Conservation (phyloP, 2,113 vertebrate genomes). For the Genyomyrus donnyi region DNA sequence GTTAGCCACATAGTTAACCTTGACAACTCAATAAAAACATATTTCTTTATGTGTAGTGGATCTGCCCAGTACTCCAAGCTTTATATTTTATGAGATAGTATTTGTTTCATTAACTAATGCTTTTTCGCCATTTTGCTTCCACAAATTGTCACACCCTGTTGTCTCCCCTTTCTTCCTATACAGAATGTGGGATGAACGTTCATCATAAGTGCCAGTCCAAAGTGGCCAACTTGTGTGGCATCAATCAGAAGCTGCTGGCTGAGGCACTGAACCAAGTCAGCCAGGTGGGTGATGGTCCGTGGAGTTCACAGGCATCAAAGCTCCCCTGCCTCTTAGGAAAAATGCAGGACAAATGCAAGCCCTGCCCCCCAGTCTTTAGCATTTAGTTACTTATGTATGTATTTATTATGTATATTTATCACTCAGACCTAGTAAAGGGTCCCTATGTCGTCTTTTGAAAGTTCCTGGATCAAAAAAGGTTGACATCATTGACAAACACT, state of each 20-base stretch:
- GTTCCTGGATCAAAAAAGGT: not conserved
- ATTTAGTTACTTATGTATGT: not conserved
- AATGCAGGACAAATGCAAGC: not conserved
- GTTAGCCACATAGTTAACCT: not conserved
- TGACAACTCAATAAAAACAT: not conserved
- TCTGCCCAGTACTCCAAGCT: not conserved
- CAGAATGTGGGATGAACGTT: slow-evolving; percentile 91
- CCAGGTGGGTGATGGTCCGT: slow-evolving; percentile 60
- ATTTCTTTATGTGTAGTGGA: not conserved
- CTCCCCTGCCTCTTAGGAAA: not conserved
- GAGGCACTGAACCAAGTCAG: slow-evolving; percentile 85
- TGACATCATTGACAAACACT: not conserved
- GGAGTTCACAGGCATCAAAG: not conserved
- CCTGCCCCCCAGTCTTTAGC: not conserved
- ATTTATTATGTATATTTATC: too few species aligned
- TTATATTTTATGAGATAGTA: not conserved
- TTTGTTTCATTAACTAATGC: not conserved
- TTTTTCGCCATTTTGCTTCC: not conserved
- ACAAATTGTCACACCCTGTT: not conserved
- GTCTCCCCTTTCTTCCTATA: not conserved
- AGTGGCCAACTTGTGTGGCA: slow-evolving; percentile 93
- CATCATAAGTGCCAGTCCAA: slow-evolving; percentile 86
- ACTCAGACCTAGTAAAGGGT: not conserved
- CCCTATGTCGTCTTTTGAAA: not conserved
- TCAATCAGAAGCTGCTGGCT: slow-evolving; percentile 95